Evolutionary conservation across 2,113 vertebrate species (phyloP), one percentile per base, ranked within the genome.

Genomic region (Synodontis membranacea): DNA sequence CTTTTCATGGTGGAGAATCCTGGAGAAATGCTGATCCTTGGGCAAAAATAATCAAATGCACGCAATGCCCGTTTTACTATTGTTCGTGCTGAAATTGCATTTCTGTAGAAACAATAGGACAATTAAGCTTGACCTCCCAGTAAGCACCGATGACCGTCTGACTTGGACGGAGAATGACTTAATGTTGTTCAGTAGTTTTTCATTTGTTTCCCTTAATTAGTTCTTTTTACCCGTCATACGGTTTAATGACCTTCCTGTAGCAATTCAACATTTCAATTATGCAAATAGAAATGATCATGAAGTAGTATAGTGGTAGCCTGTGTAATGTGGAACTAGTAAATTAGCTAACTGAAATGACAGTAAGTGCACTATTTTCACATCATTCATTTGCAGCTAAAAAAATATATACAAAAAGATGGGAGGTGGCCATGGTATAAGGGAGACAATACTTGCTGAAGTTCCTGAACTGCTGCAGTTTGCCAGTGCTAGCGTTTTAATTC

Each of bases 101-200:
- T 78, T 78, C 15, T 19, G 28, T 52, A 34, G n/a, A 78, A 31
- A 78, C 46, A 50, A 9, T 19, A n/a, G n/a, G n/a, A 19, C 6
- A 50, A 44, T 78, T 50, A 78, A 50, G 15, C 46, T 78, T 50
- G 75, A 78, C 75, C n/a, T 52, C n/a, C n/a, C 75, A 50, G 8
- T n/a, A 78, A 78, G 46, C 46, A 50, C 28, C 46, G 52, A n/a
- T 78, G 46, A 76, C 44, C n/a, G n/a, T n/a, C n/a, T n/a, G 70
- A 76, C 10, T 39, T 70, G 12, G 42, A 46, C 11, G 5, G 21
- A 25, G 19, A 25, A 42, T 72, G 4, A 44, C 17, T 19, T 72
- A 42, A 25, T 72, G 8, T 25, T 72, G 39, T 75, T 75, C 23
- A 28, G 14, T 12, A 5, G 12, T 48, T 5, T 48, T 28, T 75